Base-by-base conservation (phyloP, 2,797 vertebrate species). In the Carduelis carduelis region DNA sequence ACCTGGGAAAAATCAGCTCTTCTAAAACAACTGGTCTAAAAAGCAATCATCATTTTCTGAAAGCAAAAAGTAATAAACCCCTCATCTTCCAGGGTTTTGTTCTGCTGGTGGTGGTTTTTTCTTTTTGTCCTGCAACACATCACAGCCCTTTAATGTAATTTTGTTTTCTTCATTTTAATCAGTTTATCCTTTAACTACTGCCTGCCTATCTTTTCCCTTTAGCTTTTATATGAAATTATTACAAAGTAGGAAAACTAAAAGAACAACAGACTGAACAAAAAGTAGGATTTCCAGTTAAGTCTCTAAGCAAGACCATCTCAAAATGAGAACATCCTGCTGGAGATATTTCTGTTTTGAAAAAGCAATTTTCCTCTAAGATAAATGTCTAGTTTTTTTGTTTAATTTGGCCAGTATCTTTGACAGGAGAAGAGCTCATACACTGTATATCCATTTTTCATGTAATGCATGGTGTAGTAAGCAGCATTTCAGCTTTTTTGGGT, bases 221-320 rank as follows among this genome's bases (percentile, higher is more conserved):
- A 87, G 61, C 30, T 80, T 93, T 96, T 89, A 95, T 56, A 70
- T 64, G 96, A 83, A 88, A 89, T 89, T 89, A 53, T 89, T 91
- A 37, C 47, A 30, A 83, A 90, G 39, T 34, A 87, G 76, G 49
- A 80, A 91, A 93, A 84, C 6, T 32, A 61, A 83, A 95, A 52
- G 14, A 30, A 88, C 80, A 95, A 8, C 24, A 49, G 59, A 35
- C 3, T 15, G 35, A 81, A 59, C 3, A 32, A 77, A 34, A 68
- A 69, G 39, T 7, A 37, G 30, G 19, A 57, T 89, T 91, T 93
- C 26, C 59, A 77, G 35, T 79, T 83, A 76, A 44, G 16, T 34
- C 30, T 77, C 50, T 35, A 65, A 83, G 83, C 4, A 59, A 55
- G 39, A 59, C 14, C 6, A 41, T 47, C 26, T 63, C 23, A 75